Conservation (phyloP, 2,797 vertebrate species). For the Onychomys leucogaster region DNA sequence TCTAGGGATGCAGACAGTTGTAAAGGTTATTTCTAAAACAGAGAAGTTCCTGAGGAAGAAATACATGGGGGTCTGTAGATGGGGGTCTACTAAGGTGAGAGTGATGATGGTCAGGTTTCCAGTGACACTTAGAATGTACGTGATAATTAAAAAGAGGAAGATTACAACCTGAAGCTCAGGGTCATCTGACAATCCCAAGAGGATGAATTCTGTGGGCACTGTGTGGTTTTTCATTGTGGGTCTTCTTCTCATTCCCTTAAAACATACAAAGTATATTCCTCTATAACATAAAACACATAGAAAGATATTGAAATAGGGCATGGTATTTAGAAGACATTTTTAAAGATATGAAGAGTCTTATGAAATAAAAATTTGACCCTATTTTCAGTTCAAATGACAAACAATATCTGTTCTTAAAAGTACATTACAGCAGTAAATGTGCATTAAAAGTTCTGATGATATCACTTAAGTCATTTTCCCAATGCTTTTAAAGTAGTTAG, state of each 20-base stretch:
- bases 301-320: neutral
- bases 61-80: conserved; percentile 80
- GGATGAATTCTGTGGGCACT: conserved; percentile 73
- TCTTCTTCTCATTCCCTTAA: neutral
- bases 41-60: conserved; percentile 83
- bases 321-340: neutral
- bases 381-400: neutral
- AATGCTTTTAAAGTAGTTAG: neutral
- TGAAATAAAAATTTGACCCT: neutral
- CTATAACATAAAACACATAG: neutral
- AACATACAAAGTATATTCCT: neutral
- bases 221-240: conserved; percentile 71
- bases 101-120: conserved; percentile 81
- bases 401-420: neutral
- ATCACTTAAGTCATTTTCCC: neutral
- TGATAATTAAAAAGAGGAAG: conserved; percentile 71
- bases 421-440: neutral
- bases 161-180: conserved; percentile 58
- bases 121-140: conserved; percentile 72
- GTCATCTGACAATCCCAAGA: conserved; percentile 77
- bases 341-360: neutral
- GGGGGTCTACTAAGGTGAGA: conserved; percentile 70
- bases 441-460: neutral
- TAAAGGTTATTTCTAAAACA: conserved; percentile 80
- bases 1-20: conserved; percentile 75